phyloP scores from a whole-genome alignment of 1,140 invertebrate species.

The Homalodisca vitripennis region DNA sequence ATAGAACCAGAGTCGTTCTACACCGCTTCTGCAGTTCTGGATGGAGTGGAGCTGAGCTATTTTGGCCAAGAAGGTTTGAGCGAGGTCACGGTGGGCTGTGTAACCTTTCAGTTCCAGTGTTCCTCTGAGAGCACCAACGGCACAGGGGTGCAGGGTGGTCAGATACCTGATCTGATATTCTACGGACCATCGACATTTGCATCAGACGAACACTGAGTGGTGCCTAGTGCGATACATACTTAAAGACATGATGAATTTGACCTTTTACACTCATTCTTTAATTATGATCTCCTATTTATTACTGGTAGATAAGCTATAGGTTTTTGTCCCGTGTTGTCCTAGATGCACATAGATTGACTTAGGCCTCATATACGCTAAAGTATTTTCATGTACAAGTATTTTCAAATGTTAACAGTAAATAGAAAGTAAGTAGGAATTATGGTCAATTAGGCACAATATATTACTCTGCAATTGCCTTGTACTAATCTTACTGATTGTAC shows the following conservation, averaged over 20 bases:
- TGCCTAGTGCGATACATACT: background rate
- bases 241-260: background rate
- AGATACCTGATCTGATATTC: conserved; percentile 92
- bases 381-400: background rate
- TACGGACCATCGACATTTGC: conserved; percentile 67
- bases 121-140: conserved; percentile 93
- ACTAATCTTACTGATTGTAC: background rate
- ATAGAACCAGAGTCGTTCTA: conserved; percentile 90
- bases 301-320: background rate
- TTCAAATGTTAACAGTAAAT: background rate
- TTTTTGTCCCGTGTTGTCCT: background rate
- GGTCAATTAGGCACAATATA: background rate
- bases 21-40: conserved; percentile 84
- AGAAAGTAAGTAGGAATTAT: background rate
- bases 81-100: conserved; percentile 83
- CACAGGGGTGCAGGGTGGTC: conserved; percentile 90
- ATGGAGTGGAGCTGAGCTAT: conserved; percentile 89
- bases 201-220: conserved; percentile 50
- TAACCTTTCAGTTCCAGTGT: conserved; percentile 93
- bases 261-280: no score
- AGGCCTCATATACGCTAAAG: background rate
- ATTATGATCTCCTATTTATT: background rate
- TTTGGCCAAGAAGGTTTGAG: conserved; percentile 94
- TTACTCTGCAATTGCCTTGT: background rate
- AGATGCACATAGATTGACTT: background rate